phyloP scores from a whole-genome alignment of 2,113 vertebrate genomes.

The Dipodomys spectabilis region DNA sequence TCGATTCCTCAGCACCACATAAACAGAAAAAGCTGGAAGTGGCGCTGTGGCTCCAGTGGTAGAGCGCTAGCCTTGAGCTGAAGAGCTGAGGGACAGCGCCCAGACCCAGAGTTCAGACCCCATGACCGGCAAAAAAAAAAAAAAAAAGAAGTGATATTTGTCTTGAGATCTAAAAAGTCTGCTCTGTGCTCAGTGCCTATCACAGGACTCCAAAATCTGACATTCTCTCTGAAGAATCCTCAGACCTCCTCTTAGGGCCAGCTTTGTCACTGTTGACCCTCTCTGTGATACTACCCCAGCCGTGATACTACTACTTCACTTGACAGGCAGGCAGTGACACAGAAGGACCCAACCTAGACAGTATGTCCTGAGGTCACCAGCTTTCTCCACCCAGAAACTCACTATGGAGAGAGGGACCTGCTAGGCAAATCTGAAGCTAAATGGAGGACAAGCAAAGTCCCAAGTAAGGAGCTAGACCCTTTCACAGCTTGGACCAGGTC shows the following conservation, averaged over 20 bases:
- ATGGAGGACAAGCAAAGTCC: not conserved
- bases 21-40: no score
- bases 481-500: not conserved
- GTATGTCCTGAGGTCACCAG: not conserved
- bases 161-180: slow-evolving; percentile 5
- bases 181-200: not conserved
- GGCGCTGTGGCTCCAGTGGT: no score
- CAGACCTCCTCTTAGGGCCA: not conserved
- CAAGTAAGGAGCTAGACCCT: not conserved
- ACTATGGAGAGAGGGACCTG: rapidly evolving
- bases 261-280: not conserved
- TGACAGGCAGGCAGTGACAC: not conserved
- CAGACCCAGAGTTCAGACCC: no score
- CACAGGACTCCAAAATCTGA: not conserved
- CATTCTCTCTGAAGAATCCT: not conserved
- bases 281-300: not conserved
- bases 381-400: not conserved
- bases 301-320: no score
- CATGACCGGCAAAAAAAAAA: no score
- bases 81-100: no score
- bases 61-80: no score
- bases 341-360: not conserved
- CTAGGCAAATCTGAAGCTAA: not conserved
- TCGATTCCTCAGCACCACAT: no score
- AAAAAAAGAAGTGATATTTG: not conserved